phyloP scores from a whole-genome alignment of 2,113 vertebrate genomes.

The Rhagologus leucostigma region DNA sequence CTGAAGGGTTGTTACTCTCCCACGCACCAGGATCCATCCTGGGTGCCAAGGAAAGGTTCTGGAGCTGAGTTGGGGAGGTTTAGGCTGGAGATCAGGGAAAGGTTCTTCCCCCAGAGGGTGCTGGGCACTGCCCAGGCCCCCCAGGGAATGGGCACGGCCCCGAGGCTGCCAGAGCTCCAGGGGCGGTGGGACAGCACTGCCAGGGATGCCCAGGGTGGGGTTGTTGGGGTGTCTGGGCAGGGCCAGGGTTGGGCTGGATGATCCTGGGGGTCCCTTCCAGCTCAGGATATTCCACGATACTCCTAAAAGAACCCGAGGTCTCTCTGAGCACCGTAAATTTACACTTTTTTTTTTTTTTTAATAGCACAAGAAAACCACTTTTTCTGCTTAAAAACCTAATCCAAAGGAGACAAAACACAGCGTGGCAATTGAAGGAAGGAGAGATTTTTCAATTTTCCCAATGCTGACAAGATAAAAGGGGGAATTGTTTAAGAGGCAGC shows the following conservation, averaged over 20 bases:
- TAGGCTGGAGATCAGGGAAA: background rate
- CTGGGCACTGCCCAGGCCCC: background rate
- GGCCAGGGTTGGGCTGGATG: no score
- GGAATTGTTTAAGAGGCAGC: background rate
- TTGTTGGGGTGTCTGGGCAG: background rate
- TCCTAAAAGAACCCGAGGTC: background rate
- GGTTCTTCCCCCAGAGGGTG: background rate
- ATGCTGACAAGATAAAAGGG: slow-evolving; percentile 11
- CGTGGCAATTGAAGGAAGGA: background rate
- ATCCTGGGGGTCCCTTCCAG: no score
- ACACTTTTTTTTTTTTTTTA: background rate
- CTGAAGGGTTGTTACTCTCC: accelerated
- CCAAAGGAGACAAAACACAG: background rate
- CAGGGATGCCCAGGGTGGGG: background rate
- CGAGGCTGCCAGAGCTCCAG: background rate
- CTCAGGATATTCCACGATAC: background rate
- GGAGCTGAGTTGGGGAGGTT: background rate
- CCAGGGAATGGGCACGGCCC: background rate
- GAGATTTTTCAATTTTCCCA: background rate
- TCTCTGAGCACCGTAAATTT: background rate
- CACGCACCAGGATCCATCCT: accelerated
- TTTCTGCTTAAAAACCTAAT: background rate
- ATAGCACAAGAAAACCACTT: background rate
- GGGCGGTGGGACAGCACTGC: background rate
- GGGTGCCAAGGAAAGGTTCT: background rate